Conservation (phyloP, 2,113 vertebrate genomes). For the Neolamprologus modestus region DNA sequence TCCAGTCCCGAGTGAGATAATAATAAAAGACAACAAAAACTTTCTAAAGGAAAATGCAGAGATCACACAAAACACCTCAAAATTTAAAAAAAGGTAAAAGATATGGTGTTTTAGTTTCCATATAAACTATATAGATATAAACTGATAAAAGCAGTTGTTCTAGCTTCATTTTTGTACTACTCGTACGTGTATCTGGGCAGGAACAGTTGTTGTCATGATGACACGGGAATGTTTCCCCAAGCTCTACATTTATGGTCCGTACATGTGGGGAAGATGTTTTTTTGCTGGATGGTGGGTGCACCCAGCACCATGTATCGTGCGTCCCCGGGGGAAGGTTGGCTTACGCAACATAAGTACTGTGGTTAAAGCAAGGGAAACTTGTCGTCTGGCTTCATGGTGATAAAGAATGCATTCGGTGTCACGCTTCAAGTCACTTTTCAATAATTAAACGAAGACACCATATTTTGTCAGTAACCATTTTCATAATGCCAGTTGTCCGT, state of each 20-base stretch:
- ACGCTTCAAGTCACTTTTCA: not conserved
- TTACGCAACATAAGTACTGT: not conserved
- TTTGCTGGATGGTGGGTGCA: not conserved
- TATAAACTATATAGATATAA: not conserved
- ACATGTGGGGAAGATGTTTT: not conserved
- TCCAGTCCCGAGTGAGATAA: not conserved
- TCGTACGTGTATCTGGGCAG: not conserved
- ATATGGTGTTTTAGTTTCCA: not conserved
- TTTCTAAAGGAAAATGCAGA: not conserved
- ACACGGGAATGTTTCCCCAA: not conserved
- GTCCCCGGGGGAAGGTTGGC: not conserved
- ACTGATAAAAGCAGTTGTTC: not conserved
- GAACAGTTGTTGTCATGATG: not conserved
- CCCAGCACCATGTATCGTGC: not conserved
- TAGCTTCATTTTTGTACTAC: not conserved
- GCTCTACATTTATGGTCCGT: not conserved
- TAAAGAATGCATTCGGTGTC: not conserved
- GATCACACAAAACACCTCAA: not conserved
- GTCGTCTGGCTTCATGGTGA: not conserved
- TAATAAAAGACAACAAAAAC: not conserved
- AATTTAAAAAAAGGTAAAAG: not conserved
- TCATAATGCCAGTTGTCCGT: not conserved
- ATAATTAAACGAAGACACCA: not conserved
- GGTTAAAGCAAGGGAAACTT: not conserved
- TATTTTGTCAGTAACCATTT: not conserved